Conservation (phyloP, 2,797 vertebrate genomes). For the Muscicapa striata region DNA sequence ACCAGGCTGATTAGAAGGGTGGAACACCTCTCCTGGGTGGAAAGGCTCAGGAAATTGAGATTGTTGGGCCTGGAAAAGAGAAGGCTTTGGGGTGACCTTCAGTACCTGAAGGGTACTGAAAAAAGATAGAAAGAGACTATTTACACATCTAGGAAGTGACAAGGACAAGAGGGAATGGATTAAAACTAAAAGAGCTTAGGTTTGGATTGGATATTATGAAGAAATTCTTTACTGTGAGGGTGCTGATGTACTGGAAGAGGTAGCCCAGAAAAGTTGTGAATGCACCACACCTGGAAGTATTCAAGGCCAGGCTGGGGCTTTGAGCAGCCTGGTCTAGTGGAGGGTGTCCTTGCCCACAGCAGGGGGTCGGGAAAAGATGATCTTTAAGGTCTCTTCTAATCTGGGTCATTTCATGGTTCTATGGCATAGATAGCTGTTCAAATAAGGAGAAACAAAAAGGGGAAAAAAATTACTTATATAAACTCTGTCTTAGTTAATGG, state of each 20-base stretch:
- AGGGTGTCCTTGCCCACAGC: not conserved
- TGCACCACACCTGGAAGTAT: not conserved
- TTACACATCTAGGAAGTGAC: not conserved
- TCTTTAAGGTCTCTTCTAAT: not conserved
- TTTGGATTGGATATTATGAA: not conserved
- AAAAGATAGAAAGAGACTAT: not conserved
- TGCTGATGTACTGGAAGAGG: not conserved
- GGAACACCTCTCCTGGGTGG: not conserved
- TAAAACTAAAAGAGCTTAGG: rapidly evolving
- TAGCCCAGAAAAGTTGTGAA: not conserved
- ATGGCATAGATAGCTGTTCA: not conserved
- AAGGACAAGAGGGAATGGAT: not conserved
- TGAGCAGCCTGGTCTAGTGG: not conserved
- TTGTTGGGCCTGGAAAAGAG: not conserved
- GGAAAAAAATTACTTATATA: not conserved
- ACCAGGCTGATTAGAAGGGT: not conserved
- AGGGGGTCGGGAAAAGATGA: rapidly evolving
- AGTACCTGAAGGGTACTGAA: not conserved
- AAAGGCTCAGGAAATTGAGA: not conserved
- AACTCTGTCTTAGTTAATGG: not conserved
- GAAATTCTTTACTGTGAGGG: not conserved
- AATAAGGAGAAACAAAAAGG: not conserved
- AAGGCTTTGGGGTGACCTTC: not conserved
- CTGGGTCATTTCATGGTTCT: not conserved
- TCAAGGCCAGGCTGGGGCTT: not conserved